Base-by-base conservation (phyloP, 1,140 invertebrate genomes). In the Cherax quadricarinatus region DNA sequence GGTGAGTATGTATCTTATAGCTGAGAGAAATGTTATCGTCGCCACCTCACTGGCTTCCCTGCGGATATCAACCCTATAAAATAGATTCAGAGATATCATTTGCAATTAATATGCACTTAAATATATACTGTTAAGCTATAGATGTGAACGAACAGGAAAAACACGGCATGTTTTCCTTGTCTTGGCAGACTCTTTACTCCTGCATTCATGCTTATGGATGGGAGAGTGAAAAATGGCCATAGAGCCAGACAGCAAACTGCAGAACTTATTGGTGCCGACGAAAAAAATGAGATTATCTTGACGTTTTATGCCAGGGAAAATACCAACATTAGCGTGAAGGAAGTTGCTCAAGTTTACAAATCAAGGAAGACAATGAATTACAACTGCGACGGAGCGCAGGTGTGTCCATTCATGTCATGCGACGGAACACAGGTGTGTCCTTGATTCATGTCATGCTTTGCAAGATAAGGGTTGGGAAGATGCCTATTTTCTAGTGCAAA, bases 281-380 rank as follows among this genome's bases (percentile, higher is more conserved):
- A 2, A 41, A 97, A 98, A 81, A 99, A 98, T 95, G 99, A 99
- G 96, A 99, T 99, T 92, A 96, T 99, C 93, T 99, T 99, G 94
- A 99, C 99, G 18, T 99, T 98, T 85, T 99, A 99, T 93, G 99
- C 99, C 16, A 99, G 99, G 78, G 99, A 99, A 95, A 99, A 98
- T 3, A 99, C 99, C 95, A 99, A 99, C 95, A 98, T 99, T 94
- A 97, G 99, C 41, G 96, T 99, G 0, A 99, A 99, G 96, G 99
- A 99, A 53, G 98, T 99, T 1, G 98, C 97, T n/a, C 96, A 97
- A 94, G 99, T 99, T 96, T 99, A 99, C 95, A 97, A 97, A 94
- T 96, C 96, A 81, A 98, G 98, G 95, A 99, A 99, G 98, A 94
- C 99, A 99, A 95, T 96, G 99, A 94, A 98, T 99, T 79, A 99